phyloP scores from a whole-genome alignment of 2,797 vertebrate genomes.

The Scolopax rusticola region DNA sequence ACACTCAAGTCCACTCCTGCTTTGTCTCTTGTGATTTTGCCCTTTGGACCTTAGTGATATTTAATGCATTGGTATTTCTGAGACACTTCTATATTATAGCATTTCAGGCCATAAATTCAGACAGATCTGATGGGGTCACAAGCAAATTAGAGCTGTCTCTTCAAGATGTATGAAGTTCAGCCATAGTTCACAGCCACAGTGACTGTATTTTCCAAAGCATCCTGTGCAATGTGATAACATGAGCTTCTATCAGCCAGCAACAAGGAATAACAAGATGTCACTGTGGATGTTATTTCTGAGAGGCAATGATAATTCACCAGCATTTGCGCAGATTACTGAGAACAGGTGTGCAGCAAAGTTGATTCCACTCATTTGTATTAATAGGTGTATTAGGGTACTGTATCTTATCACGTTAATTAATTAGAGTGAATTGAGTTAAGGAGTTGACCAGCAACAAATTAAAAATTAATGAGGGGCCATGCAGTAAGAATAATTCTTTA shows the following conservation, averaged over 20 bases:
- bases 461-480: conserved; percentile 34
- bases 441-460: conserved; percentile 38
- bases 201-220: conserved; percentile 57
- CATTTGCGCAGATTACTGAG: conserved; percentile 53
- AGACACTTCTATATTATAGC: neutral
- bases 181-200: neutral
- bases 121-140: neutral
- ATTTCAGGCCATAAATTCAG: neutral
- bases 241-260: neutral
- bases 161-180: conserved; percentile 21
- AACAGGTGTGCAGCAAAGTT: conserved; percentile 47
- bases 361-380: conserved; percentile 70
- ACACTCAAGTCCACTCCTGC: neutral
- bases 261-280: conserved; percentile 14
- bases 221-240: conserved; percentile 1
- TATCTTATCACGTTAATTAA: conserved; percentile 65
- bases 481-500: conserved; percentile 1
- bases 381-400: conserved; percentile 23
- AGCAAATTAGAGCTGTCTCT: neutral
- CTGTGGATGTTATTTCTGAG: neutral
- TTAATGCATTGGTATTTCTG: neutral
- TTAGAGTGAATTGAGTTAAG: conserved; percentile 63
- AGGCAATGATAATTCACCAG: conserved; percentile 13
- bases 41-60: neutral
- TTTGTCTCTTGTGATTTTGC: neutral